These are phyloP conservation scores for Lates calcarifer DNA, from an alignment of 2,113 vertebrate genomes.

Conservation along the genomic window DNA sequence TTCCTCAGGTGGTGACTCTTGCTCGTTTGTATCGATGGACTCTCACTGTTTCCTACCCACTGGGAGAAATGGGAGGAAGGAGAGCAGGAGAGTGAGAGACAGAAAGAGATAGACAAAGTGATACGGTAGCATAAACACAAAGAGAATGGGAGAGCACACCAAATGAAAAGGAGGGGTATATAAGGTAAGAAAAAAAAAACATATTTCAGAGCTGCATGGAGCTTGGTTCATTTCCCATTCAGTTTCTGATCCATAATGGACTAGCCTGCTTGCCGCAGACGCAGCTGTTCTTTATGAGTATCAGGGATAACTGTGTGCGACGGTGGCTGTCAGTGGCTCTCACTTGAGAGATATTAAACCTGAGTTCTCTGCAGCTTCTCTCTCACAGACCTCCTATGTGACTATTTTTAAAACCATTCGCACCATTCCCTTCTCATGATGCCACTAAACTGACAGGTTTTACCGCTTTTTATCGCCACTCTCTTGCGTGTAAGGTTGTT, in stretches of 20 bases:
- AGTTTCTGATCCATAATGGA: conserved; percentile 75
- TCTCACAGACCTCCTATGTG: conserved; percentile 59
- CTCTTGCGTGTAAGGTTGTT: conserved; percentile 19
- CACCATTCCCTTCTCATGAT: conserved; percentile 49
- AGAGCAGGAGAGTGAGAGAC: neutral
- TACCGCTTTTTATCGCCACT: conserved; percentile 42
- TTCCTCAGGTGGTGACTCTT: conserved; percentile 55
- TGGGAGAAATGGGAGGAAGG: conserved; percentile 38
- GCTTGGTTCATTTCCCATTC: conserved; percentile 76
- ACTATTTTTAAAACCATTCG: conserved; percentile 73
- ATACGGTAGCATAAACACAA: conserved; percentile 35
- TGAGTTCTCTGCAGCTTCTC: conserved; percentile 69
- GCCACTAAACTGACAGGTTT: conserved; percentile 62
- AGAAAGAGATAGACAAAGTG: conserved; percentile 25
- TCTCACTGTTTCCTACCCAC: conserved; percentile 33
- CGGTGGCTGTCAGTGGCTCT: conserved; percentile 73
- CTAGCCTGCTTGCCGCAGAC: conserved; percentile 53
- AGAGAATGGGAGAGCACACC: conserved; percentile 23
- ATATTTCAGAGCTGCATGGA: conserved; percentile 60
- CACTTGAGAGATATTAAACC: conserved; percentile 80
- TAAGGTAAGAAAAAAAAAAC: conserved; percentile 7
- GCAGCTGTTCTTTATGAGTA: conserved; percentile 67
- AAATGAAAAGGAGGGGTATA: conserved; percentile 42
- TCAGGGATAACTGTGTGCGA: conserved; percentile 72
- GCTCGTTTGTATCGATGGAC: conserved; percentile 66